Evolutionary conservation across 1,140 invertebrate species (phyloP), one percentile per base, ranked within the genome.

Genomic region (Archivesica marissinica): DNA sequence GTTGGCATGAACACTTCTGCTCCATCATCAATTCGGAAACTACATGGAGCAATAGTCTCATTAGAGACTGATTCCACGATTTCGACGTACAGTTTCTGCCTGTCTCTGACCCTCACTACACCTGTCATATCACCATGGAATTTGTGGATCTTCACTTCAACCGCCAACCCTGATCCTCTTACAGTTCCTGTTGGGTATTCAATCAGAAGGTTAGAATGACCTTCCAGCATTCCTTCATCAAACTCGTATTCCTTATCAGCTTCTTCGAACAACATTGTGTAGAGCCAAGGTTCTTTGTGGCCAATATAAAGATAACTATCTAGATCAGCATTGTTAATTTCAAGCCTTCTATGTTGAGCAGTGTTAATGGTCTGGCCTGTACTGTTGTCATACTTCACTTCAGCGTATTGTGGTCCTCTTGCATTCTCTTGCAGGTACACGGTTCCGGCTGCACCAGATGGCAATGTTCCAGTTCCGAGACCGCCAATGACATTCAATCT

Each of bases 401-500:
- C 91, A 30, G 88, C 89, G 86, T 91, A 92, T 77, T 90, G 85
- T 33, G 91, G 91, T 23, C 91, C 91, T 56, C 89, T 82, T n/a
- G 83, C 85, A 61, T 89, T 89, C 84, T 92, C 91, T 47, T 91
- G 89, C 17, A 90, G 76, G 59, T 90, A 92, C 0, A 89, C 89
- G 23, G 91, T 92, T 61, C 91, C 91, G 61, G 91, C 90, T 17
- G 91, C 90, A 9, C 91, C 91, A 28, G 87, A 87, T 20, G 88
- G 90, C 30, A 20, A 28, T 2, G 35, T 47, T 30, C 88, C 87
- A 33, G 41, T 35, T 13, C 91, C 91, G 17, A 81, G 52, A 1
- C 91, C 91, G 7, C 90, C 91, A 38, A 86, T 86, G 17, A 88
- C 86, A 76, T 86, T 89, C 44, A 91, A 68, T 15, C 85, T 44